Base-by-base conservation (phyloP, 1,140 invertebrate genomes). In the Vanessa tameamea region DNA sequence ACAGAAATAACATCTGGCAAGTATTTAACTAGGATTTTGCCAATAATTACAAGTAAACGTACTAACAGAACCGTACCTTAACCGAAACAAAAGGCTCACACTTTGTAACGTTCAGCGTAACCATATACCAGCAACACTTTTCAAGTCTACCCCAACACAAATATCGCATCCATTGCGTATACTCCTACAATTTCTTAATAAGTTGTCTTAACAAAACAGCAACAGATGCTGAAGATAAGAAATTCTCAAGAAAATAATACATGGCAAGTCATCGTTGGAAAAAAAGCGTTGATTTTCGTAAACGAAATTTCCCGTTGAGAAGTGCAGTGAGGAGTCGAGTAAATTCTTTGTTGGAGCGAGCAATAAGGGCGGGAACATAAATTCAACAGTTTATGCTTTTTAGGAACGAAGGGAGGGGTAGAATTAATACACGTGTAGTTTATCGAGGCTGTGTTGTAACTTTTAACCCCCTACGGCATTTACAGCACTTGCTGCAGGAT, bases 21-120 rank as follows among this genome's bases (percentile, higher is more conserved):
- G 3, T 9, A 53, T 16, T 26, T 59, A 26, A 14, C 9, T 8
- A 26, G 1, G 9, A 26, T 59, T 26, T 31, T 9, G 13, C 14
- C 14, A 61, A 37, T n/a, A 31, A 31, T 61, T 43, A 1, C 31
- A 15, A 37, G 4, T 15, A n/a, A 57, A 57, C 74, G 74, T 64
- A n/a, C 5, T 55, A 26, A 67, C 20, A 55, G 59, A 79, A 79
- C 37, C 15, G 68, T 78, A 85, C 85, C 85, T 82, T 89, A 87
- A 86, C 75, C 77, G 75, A 89, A 87, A 92, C 90, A 92, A 92
- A 92, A 92, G 89, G 87, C 89, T 89, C 89, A 82, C 89, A 90
- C 86, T 92, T 90, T 92, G 89, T 92, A 91, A 89, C 89, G 82
- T 90, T 92, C 87, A 90, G 82, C 88, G 82, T 86, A 85, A 82